These are phyloP conservation scores for Knipowitschia caucasica DNA, from an alignment of 2,797 vertebrate genomes.

Conservation along the genomic window DNA sequence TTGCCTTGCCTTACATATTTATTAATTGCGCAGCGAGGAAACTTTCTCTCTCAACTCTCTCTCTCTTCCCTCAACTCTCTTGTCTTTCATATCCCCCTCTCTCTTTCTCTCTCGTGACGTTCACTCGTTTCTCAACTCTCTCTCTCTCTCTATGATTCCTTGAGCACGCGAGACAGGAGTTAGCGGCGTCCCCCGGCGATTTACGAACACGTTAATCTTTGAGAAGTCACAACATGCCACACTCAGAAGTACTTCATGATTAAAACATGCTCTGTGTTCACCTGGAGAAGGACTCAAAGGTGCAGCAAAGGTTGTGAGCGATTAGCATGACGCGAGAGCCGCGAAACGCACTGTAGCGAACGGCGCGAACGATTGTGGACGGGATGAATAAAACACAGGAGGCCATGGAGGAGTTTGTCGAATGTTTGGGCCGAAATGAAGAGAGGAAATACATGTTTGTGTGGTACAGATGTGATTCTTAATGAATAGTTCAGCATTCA, in stretches of 20 bases:
- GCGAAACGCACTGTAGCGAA: not conserved
- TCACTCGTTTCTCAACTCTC: too few relatives aligned
- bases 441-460: not conserved
- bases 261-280: conserved; percentile 37
- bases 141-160: not conserved
- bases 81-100: too few relatives aligned
- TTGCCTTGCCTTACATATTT: too few relatives aligned
- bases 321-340: conserved; percentile 30
- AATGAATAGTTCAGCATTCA: conserved; percentile 2
- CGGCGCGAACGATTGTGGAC: conserved; percentile 29
- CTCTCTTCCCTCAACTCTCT: too few relatives aligned
- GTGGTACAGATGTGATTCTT: not conserved
- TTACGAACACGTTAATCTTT: conserved; percentile 37
- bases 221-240: conserved; percentile 12
- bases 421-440: conserved; percentile 14
- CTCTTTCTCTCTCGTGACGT: too few relatives aligned
- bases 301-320: conserved; percentile 23
- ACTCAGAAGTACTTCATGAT: conserved; percentile 39
- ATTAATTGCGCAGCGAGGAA: not conserved
- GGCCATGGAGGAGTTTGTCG: conserved; percentile 21
- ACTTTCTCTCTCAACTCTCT: too few relatives aligned
- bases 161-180: conserved; percentile 24
- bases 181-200: conserved; percentile 25
- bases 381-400: conserved; percentile 44
- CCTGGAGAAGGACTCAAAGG: conserved; percentile 34